Percentiles rank a stretch among this genome's conserved stretches.
These are phyloP conservation scores for Bubo blakistoni DNA, from an alignment of 2,113 vertebrate species.

Conservation along the genomic window DNA sequence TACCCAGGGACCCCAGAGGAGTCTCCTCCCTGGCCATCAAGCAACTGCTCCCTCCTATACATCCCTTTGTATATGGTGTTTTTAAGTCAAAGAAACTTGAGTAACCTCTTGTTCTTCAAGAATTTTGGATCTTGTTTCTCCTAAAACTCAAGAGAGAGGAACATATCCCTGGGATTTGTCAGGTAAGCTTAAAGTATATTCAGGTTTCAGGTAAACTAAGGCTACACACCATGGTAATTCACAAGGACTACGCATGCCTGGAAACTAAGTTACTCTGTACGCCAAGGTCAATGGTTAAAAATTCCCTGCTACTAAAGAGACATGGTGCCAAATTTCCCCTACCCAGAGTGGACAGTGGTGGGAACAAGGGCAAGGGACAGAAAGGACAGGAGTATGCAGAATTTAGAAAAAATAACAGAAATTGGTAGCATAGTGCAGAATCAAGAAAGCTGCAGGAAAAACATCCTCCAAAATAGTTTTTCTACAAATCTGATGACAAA, in stretches of 20 bases:
- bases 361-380: not conserved
- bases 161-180: not conserved
- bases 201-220: not conserved
- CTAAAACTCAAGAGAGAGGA: not conserved
- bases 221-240: not conserved
- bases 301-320: not conserved
- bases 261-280: not conserved
- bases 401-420: not conserved
- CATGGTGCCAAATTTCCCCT: not conserved
- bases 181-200: not conserved
- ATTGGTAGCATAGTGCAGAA: not conserved
- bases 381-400: fast-evolving
- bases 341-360: not conserved
- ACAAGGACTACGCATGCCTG: not conserved
- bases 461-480: not conserved
- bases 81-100: not conserved
- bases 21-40: not conserved
- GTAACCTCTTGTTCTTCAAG: not conserved
- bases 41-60: not conserved
- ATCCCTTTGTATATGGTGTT: not conserved
- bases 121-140: not conserved
- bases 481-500: not conserved
- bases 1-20: not conserved
- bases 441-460: not conserved
- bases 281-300: not conserved